Evolutionary conservation across 2,888 invertebrate genomes (phyloP), one percentile per base, ranked within the genome.

Genomic region (Tenthredo amoena): DNA sequence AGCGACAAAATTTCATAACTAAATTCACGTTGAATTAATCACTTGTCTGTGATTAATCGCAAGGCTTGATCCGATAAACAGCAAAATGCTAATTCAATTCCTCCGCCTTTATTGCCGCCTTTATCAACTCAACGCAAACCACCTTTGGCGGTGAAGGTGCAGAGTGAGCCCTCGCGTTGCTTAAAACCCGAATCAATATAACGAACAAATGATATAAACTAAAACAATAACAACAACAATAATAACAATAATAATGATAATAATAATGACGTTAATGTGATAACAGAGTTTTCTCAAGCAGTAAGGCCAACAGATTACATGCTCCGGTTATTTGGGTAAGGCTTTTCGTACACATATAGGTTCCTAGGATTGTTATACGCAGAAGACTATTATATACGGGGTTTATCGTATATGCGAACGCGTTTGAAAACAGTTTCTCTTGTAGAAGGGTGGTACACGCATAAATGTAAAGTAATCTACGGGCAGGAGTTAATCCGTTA

Each of bases 1-100:
- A 40, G 81, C 21, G 81, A 62, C 15, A 62, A 81, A 81, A 62
- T 81, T 81, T 40, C 58, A 62, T 40, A 58, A 62, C 62, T 34
- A 81, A 62, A 62, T 62, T 58, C 58, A 81, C 58, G 62, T 62
- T 81, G 21, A 81, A 81, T 81, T 81, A 81, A 81, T 81, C 81
- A 81, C 62, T 62, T 21, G 58, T 21, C 62, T 62, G 81, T 81
- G 81, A 81, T 81, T 81, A 81, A 81, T 81, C 81, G 62, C 81
- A 15, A 81, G 81, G 21, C 58, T 81, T 62, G 81, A 81, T 81
- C 81, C 81, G 81, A 81, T 81, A 81, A 81, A 81, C 81, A 81
- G 81, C 2, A 58, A 81, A 81, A 81, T 81, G 81, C 62, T 81
- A 81, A 81, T 81, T 40, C 81, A 81, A 81, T 81, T 81, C 62